Base-by-base conservation (phyloP, 2,888 invertebrate species). In the Lepas anatifera region DNA sequence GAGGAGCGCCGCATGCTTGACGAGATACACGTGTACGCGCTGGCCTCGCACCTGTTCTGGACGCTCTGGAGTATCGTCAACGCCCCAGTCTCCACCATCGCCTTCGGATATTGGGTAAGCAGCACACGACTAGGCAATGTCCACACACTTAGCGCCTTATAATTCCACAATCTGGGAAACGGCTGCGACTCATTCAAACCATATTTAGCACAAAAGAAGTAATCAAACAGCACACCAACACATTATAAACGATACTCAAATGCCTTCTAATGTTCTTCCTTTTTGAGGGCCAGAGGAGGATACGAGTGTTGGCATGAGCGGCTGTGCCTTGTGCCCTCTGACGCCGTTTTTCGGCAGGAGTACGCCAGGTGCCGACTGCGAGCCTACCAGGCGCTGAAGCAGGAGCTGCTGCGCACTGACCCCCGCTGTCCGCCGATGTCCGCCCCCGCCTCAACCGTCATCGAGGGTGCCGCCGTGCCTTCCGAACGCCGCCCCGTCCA, bases 21-120 rank as follows among this genome's bases (percentile, higher is more conserved):
- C 37, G 97, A 98, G 81, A 87, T 95, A 43, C 86, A 88, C 72
- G 84, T 89, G 1, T 97, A 94, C 78, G 87, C 89, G 0, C 82
- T 96, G 72, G 91, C 89, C 37, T 91, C 93, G 67, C 94, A 98
- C 79, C 86, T 97, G 71, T 89, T 97, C 78, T 99, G 98, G 98
- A 85, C 87, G 1, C 83, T 97, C 0, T 98, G 98, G 98, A 87
- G 89, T 3, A 84, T 95, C 43, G 89, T 93, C 22, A 95, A 95
- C 79, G 91, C 91, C 0, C 87, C 88, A 72, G 88, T 87, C 67
- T 92, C 94, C 2, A 87, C 90, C 77, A 96, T 96, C 76, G 89
- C 92, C 27, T 97, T 97, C 77, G 95, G 95, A 70, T 96, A 96
- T 78, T 91, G 92, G 92, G 95, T 95, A 81, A 85, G 85, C 77